Percentiles rank a stretch among this genome's conserved stretches.
Conservation (phyloP, 1,140 invertebrate species). For the Cyclina sinensis region DNA sequence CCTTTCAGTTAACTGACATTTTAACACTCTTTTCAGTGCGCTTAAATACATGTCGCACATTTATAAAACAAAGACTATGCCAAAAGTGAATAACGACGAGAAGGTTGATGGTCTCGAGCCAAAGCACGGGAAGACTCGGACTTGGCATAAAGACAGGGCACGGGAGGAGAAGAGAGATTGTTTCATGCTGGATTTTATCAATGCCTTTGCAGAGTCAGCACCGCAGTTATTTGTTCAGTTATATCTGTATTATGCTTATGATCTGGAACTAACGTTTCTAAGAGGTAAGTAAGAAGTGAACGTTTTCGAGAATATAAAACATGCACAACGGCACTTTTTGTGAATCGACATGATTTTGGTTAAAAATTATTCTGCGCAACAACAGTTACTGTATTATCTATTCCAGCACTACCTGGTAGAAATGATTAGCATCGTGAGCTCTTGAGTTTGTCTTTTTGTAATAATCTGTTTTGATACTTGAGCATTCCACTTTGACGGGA, state of each 20-base stretch:
- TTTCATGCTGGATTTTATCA: conserved; percentile 51
- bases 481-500: no score
- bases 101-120: not conserved
- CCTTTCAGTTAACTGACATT: no score
- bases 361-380: no score
- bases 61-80: not conserved
- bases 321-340: no score
- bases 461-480: no score
- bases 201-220: conserved; percentile 40
- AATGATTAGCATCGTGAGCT: no score
- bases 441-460: no score
- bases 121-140: not conserved
- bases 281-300: conserved; percentile 40
- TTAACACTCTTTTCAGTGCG: not conserved
- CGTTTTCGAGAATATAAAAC: no score
- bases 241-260: conserved; percentile 35
- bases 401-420: no score
- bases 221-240: conserved; percentile 48
- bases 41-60: not conserved
- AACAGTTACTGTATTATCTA: no score
- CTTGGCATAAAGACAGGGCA: not conserved
- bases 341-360: no score
- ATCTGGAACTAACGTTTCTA: not conserved
- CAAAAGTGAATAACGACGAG: not conserved
- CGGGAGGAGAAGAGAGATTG: conserved; percentile 51